These are phyloP conservation scores for Prochilodus magdalenae DNA, from an alignment of 2,113 vertebrate species.

Conservation along the genomic window DNA sequence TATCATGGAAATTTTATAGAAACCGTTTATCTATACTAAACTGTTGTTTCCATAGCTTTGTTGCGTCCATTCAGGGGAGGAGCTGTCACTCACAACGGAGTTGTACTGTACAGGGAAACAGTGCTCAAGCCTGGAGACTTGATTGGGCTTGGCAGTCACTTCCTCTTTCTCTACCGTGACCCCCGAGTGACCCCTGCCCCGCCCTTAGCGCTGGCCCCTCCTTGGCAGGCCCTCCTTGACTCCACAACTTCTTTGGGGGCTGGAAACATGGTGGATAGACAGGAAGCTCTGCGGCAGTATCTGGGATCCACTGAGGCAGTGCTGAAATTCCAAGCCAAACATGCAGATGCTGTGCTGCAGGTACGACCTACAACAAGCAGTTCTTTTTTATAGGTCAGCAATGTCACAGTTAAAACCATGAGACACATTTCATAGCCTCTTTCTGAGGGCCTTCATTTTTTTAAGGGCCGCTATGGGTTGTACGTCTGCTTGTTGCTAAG, in stretches of 20 bases:
- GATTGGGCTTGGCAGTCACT: slow-evolving; percentile 87
- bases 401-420: neutral
- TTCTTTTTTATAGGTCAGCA: neutral
- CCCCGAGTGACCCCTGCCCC: slow-evolving; percentile 80
- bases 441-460: no score
- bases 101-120: slow-evolving; percentile 83
- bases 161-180: slow-evolving; percentile 92
- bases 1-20: neutral
- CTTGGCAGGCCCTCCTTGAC: slow-evolving; percentile 77
- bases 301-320: slow-evolving; percentile 82
- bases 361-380: slow-evolving; percentile 53
- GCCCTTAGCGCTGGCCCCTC: slow-evolving; percentile 72
- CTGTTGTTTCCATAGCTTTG: slow-evolving; percentile 65
- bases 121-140: slow-evolving; percentile 87
- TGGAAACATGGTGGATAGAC: slow-evolving; percentile 79
- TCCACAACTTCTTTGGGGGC: slow-evolving; percentile 69
- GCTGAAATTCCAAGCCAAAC: slow-evolving; percentile 84
- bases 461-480: no score
- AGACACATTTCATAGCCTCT: no score
- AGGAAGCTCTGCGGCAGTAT: slow-evolving; percentile 85
- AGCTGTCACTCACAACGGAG: slow-evolving; percentile 87
- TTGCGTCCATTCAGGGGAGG: slow-evolving; percentile 87
- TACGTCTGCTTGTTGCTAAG: no score
- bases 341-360: slow-evolving; percentile 85
- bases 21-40: neutral